Conservation (phyloP, 2,888 invertebrate species). For the Ariolimax columbianus region DNA sequence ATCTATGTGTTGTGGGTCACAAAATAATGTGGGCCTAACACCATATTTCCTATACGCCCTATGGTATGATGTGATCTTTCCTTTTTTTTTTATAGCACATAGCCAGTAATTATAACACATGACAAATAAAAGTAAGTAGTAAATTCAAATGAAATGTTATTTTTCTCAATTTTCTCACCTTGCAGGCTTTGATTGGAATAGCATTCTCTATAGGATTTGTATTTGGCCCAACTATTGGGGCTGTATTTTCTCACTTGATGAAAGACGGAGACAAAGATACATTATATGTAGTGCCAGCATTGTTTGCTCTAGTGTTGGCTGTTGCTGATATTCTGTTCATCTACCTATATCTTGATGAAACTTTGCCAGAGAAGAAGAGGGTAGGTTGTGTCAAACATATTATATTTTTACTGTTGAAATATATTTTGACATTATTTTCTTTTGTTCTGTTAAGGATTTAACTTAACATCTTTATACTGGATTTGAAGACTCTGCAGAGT, state of each 20-base stretch:
- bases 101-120: too few species aligned
- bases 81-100: too few species aligned
- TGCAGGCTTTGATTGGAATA: slow-evolving; percentile 94
- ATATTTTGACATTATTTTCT: too few species aligned
- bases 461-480: too few species aligned
- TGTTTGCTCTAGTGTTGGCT: slow-evolving; percentile 83
- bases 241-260: slow-evolving; percentile 79
- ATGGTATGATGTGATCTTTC: too few species aligned
- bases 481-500: too few species aligned
- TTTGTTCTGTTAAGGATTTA: too few species aligned
- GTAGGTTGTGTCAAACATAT: slow-evolving; percentile 64
- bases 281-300: slow-evolving; percentile 90
- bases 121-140: too few species aligned
- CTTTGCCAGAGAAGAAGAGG: slow-evolving; percentile 85
- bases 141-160: not conserved
- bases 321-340: slow-evolving; percentile 88
- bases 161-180: slow-evolving; percentile 45
- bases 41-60: too few species aligned
- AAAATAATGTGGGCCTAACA: too few species aligned
- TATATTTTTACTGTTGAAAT: not conserved
- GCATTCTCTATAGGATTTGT: slow-evolving; percentile 99
- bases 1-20: too few species aligned
- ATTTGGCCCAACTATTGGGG: slow-evolving; percentile 95
- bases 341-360: slow-evolving; percentile 87
- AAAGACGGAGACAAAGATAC: slow-evolving; percentile 81